These are phyloP conservation scores for Holacanthella duospinosa DNA, from an alignment of 2,888 invertebrate species.

Conservation along the genomic window DNA sequence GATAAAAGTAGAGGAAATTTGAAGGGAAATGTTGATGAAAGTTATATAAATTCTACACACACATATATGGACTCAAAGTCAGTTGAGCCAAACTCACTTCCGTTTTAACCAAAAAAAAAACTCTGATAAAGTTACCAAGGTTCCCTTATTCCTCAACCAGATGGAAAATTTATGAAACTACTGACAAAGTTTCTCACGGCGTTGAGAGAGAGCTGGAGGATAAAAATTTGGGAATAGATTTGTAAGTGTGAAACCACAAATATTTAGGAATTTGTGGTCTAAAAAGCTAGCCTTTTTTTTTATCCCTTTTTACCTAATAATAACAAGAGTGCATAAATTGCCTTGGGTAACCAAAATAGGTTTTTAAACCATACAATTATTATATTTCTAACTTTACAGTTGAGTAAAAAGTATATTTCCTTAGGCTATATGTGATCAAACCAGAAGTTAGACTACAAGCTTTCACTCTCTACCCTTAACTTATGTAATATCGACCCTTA, in stretches of 20 bases:
- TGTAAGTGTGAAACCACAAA: background rate
- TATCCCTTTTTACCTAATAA: background rate
- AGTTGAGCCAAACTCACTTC: background rate
- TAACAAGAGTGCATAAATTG: background rate
- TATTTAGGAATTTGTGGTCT: background rate
- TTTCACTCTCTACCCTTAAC: background rate
- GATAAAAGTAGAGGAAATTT: background rate
- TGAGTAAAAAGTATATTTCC: background rate
- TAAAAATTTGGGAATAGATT: background rate
- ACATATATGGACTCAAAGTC: background rate
- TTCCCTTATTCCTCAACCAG: background rate
- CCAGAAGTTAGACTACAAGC: no score
- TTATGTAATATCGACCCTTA: background rate
- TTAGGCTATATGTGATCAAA: background rate
- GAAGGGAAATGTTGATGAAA: background rate
- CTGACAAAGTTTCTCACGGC: background rate
- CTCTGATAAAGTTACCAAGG: background rate
- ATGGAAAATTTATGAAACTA: background rate
- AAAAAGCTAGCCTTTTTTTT: background rate
- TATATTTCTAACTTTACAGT: background rate
- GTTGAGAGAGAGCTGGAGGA: background rate
- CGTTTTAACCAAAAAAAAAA: background rate
- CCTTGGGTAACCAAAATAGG: background rate
- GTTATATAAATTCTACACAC: background rate
- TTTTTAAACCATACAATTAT: background rate